Conservation (phyloP, 2,113 vertebrate species). For the Nematolebias whitei region DNA sequence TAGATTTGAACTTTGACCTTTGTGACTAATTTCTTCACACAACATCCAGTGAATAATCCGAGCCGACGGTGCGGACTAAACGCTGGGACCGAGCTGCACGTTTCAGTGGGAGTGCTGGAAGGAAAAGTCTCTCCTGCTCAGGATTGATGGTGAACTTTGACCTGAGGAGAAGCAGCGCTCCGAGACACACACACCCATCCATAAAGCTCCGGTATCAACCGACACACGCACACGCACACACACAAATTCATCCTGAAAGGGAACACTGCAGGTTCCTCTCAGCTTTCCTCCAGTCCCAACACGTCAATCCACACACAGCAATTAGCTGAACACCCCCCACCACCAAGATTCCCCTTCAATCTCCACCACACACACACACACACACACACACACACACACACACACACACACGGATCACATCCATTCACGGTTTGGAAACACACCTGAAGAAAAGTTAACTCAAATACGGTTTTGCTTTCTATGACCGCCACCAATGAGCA, state of each 20-base stretch:
- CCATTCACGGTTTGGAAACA: too few species aligned
- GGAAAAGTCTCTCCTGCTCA: constrained; percentile 9
- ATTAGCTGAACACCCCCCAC: constrained; percentile 45
- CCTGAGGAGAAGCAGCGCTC: constrained; percentile 19
- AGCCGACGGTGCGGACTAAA: constrained; percentile 34
- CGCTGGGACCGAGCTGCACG: constrained; percentile 16
- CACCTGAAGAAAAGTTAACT: too few species aligned
- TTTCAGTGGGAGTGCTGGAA: background rate
- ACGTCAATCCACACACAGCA: constrained; percentile 60
- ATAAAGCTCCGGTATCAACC: constrained; percentile 42
- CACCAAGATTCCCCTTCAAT: background rate
- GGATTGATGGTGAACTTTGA: constrained; percentile 53
- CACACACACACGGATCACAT: too few species aligned
- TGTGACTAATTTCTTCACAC: constrained; percentile 21
- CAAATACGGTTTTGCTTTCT: too few species aligned
- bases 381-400: too few species aligned
- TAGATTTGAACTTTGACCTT: too few species aligned
- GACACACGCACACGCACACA: constrained; percentile 43
- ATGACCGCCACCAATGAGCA: too few species aligned
- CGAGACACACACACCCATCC: constrained; percentile 41
- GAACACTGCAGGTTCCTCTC: constrained; percentile 59
- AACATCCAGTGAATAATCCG: constrained; percentile 23
- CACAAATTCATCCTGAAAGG: constrained; percentile 50
- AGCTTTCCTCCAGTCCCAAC: constrained; percentile 61
- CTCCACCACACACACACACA: constrained; percentile 9